Base-by-base conservation (phyloP, 1,140 invertebrate genomes). In the Chironomus striatipennis region DNA sequence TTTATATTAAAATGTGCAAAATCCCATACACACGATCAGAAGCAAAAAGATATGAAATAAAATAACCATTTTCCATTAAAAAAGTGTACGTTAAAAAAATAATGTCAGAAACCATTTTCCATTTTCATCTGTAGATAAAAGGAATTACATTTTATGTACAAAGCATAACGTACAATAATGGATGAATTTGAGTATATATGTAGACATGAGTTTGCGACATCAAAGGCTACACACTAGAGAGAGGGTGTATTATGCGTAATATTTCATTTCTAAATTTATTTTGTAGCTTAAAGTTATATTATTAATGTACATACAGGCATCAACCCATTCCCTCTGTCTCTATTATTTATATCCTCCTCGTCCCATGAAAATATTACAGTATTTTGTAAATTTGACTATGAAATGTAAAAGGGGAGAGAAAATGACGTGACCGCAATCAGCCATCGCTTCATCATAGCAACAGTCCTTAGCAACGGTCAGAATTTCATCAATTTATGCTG, bases 401-500 rank as follows among this genome's bases (percentile, higher is more conserved):
- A 34, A 34, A 34, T 34, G 24, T 2, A 34, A 34, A 57, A n/a
- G 47, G 47, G n/a, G 47, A 57, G 8, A 57, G 47, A 57, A 57
- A 57, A n/a, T 57, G 65, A 20, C 17, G 65, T 70, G 65, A 70
- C 65, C 65, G 65, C 65, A 70, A 70, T 70, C 65, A 70, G 18
- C 65, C 65, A 70, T 70, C 18, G 18, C 18, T 18, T 21, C 65
- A 6, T 70, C 64, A n/a, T 70, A 70, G 65, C 65, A 70, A 70
- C 65, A 6, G 7, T 2, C n/a, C 65, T 18, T 70, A 70, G 65
- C 65, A 70, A 70, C 65, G 65, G 65, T 18, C 65, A 70, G 18
- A 20, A n/a, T 12, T 57, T n/a, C 12, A 57, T 57, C n/a, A n/a
- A 4, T 47, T 47, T 10, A 1, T 47, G 43, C 43, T 47, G 43